Evolutionary conservation across 1,140 invertebrate genomes (phyloP), one percentile per base, ranked within the genome.

Genomic region (Steinernema feltiae): DNA sequence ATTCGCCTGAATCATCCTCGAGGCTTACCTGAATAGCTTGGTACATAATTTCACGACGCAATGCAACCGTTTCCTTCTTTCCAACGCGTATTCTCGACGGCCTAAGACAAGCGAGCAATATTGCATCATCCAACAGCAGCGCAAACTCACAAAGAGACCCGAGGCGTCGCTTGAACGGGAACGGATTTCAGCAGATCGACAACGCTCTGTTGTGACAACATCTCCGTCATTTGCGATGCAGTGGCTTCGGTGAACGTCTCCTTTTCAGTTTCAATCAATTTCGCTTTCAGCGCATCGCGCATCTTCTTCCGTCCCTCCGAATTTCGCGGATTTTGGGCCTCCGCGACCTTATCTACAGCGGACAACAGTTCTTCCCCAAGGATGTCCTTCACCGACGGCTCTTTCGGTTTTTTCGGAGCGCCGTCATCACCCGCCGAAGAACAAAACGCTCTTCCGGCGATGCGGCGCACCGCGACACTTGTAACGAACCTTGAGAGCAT

Each of bases 41-140:
- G 72, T 78, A 78, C 48, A 79, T 76, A 29, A 80, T 79, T 46
- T 80, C 79, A 63, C 73, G 46, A 31, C 73, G 18, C n/a, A 74
- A 32, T 29, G 73, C 73, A 1, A 74, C 48, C 17, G 48, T 48
- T 17, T 69, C 69, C 69, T 74, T 48, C 29, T 69, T 74, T 53
- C 48, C 32, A 32, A 69, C 27, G 27, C 73, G 73, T 1, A 63
- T 63, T 27, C 24, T 63, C 53, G 53, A 17, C 24, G 53, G 53
- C 24, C 53, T 63, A 27, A 15, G 24, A 27, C 15, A n/a, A 27
- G 12, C 53, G 53, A 15, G 2, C 24, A 27, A n/a, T 12, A 63
- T 63, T 63, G 53, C 53, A 21, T 63, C 53, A 27, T 63, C 53
- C 7, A 3, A 17, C 53, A 63, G 12, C 7, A 7, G 35, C 35